phyloP scores from a whole-genome alignment of 2,888 invertebrate genomes.

The Spilarctia lutea region DNA sequence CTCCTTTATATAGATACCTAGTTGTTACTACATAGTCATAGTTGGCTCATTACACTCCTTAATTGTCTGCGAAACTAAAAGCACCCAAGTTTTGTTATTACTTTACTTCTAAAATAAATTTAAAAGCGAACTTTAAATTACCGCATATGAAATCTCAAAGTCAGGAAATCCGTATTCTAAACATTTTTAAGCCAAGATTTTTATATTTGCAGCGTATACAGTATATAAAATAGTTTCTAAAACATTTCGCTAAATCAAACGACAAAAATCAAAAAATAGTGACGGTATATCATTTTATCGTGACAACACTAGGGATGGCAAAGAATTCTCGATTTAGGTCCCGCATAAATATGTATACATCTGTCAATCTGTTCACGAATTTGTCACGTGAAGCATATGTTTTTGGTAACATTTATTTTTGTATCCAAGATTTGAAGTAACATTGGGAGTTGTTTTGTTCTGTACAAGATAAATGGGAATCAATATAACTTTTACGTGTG shows the following conservation, averaged over 20 bases:
- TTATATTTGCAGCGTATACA: slow-evolving; percentile 36
- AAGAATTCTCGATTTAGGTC: slow-evolving; percentile 43
- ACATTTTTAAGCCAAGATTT: slow-evolving; percentile 35
- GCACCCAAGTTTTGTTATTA: neutral
- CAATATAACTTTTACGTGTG: slow-evolving; percentile 2
- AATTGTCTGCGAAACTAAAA: neutral
- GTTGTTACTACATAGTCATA: too few species aligned
- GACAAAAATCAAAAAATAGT: slow-evolving; percentile 33
- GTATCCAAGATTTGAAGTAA: slow-evolving; percentile 15
- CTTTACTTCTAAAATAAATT: neutral
- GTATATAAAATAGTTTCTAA: slow-evolving; percentile 50
- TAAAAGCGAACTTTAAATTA: neutral
- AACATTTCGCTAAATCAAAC: slow-evolving; percentile 35
- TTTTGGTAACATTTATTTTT: slow-evolving; percentile 23
- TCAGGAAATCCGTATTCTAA: slow-evolving; percentile 16
- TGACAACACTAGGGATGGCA: slow-evolving; percentile 31
- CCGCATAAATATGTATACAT: slow-evolving; percentile 32
- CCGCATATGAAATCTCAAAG: slow-evolving; percentile 24
- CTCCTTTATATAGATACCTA: too few species aligned
- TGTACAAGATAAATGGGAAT: slow-evolving; percentile 11
- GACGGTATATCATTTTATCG: slow-evolving; percentile 41
- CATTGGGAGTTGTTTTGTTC: slow-evolving; percentile 14
- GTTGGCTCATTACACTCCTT: too few species aligned
- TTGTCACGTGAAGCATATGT: slow-evolving; percentile 23
- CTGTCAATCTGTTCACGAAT: slow-evolving; percentile 36